phyloP scores from a whole-genome alignment of 1,140 invertebrate genomes.

The Zeugodacus cucurbitae region DNA sequence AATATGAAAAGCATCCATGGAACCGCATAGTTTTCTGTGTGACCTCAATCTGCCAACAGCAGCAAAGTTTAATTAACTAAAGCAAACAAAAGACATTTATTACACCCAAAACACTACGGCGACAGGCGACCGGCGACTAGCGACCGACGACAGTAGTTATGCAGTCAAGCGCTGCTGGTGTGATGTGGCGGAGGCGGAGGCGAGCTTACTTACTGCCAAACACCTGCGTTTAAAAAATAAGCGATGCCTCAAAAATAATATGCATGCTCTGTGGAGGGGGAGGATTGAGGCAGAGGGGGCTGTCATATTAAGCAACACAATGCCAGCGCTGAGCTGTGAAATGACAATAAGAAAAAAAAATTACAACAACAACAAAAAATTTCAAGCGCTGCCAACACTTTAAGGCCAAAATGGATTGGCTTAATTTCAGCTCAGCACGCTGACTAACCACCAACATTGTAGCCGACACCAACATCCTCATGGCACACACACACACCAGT shows the following conservation, averaged over 20 bases:
- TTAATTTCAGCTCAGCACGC: neutral
- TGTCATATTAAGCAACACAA: constrained; percentile 7
- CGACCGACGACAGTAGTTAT: neutral
- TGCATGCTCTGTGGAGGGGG: neutral
- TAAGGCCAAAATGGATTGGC: constrained; percentile 23
- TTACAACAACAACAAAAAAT: neutral
- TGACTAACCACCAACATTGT: neutral
- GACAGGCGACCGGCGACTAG: neutral
- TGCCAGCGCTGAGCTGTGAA: constrained; percentile 28
- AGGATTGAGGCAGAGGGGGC: too few relatives aligned
- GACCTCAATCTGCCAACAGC: constrained; percentile 31
- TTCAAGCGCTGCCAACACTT: neutral
- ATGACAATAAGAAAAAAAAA: neutral
- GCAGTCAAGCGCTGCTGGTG: neutral
- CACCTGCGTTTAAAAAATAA: neutral
- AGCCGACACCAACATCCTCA: neutral
- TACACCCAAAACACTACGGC: constrained; percentile 9
- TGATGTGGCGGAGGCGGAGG: neutral
- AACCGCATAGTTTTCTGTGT: neutral
- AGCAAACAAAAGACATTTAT: constrained; percentile 37
- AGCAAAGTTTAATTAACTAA: constrained; percentile 38
- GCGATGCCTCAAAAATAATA: neutral
- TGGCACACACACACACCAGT: neutral
- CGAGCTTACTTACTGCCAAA: neutral
- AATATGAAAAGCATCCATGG: neutral